Base-by-base conservation (phyloP, 2,113 vertebrate species). In the Nannospalax galili region DNA sequence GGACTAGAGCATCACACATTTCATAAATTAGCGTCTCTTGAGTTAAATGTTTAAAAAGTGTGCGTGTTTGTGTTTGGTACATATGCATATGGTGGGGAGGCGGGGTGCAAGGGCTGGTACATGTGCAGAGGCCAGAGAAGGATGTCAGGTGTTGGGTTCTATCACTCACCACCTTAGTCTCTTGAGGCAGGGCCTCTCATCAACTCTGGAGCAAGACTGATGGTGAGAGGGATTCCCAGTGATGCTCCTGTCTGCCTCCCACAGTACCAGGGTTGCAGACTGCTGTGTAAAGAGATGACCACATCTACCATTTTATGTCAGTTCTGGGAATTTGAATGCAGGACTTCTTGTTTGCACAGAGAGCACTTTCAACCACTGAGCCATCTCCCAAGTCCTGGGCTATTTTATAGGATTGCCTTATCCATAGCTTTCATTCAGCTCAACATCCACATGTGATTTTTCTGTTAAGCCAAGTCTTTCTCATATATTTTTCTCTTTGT, bases 401-500 rank as follows among this genome's bases (percentile, higher is more conserved):
- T 62, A 1, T 42, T 16, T 62, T 19, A 40, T n/a, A 58, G 35
- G n/a, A 26, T 28, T 62, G 37, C 35, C 84, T 95, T 52, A 87
- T 20, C 17, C 90, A 14, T 17, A 81, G 17, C 7, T 88, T 75
- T 72, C 72, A 45, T 90, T 94, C 37, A 52, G 48, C 48, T 52
- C 24, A 64, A 64, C 24, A 22, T 45, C 12, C 17, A 52, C 0
- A 32, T 89, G 65, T 86, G 42, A 75, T 92, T 95, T 92, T 91
- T 88, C 52, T 96, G 22, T 60, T 86, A 74, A 45, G 20, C n/a
- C 42, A 92, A 65, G 16, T 89, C 78, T 87, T 60, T 37, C 56
- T 82, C 19, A 26, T 69, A 24, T 62, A 92, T 91, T 94, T 95
- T 26, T 73, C 52, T 95, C 37, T 56, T 93, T 64, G 42, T 62